Evolutionary conservation across 2,888 invertebrate species (phyloP).

Genomic region (Aphidoletes aphidimyza): DNA sequence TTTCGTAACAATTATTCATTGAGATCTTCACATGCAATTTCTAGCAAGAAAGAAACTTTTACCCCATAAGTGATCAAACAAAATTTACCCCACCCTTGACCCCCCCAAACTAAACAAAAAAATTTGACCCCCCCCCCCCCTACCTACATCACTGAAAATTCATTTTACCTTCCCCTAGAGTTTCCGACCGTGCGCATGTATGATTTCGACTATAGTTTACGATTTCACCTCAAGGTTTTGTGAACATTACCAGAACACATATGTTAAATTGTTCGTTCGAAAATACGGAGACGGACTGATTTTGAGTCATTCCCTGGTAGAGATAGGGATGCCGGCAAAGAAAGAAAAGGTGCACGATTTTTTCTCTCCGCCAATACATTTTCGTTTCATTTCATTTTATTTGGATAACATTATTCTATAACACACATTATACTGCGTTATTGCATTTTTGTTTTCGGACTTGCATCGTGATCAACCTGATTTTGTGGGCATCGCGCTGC

Average conservation of each 20-base stretch:
- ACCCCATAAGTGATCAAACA: too few relatives aligned
- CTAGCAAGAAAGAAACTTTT: too few relatives aligned
- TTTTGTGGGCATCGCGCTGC: background rate
- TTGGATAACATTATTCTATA: conserved; percentile 18
- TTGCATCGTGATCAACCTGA: conserved; percentile 44
- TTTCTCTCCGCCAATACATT: background rate
- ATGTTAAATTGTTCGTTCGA: background rate
- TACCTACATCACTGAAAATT: too few relatives aligned
- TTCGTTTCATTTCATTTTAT: background rate
- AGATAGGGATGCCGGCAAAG: background rate
- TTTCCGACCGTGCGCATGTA: too few relatives aligned
- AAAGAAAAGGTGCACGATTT: background rate
- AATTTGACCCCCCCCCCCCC: too few relatives aligned
- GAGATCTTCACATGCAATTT: too few relatives aligned
- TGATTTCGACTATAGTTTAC: too few relatives aligned
- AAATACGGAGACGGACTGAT: too few relatives aligned
- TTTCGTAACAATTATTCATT: too few relatives aligned
- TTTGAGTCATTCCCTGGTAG: background rate
- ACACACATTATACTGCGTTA: background rate
- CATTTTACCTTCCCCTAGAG: too few relatives aligned
- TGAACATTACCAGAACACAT: conserved; percentile 30
- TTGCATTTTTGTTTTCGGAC: background rate
- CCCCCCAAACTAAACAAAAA: too few relatives aligned
- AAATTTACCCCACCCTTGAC: too few relatives aligned
- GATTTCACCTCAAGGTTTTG: background rate